Evolutionary conservation across 2,888 invertebrate genomes (phyloP), one percentile per base, ranked within the genome.

Genomic region (Drosophila mayaguana): DNA sequence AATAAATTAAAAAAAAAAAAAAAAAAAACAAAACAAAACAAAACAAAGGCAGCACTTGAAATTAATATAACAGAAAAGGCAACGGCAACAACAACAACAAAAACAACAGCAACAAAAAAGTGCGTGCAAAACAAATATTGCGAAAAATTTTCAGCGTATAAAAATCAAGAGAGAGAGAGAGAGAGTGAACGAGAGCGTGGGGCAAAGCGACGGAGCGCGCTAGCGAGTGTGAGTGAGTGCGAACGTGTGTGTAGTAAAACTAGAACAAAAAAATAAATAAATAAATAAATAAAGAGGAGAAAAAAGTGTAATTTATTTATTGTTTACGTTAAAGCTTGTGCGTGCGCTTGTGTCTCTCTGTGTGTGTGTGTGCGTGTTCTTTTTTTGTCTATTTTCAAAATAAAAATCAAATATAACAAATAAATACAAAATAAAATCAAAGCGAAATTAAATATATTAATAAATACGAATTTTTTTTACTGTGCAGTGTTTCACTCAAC

Each of bases 41-140:
- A 25, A 50, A 22, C 36, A 48, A 59, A 36, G 53, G 32, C 48
- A 56, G 45, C 36, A 32, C 60, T 60, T 32, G 60, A 28, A 60
- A 38, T 60, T 18, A 51, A 60, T 38, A 42, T 28, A 32, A 56
- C 40, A 18, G 16, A 12, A 50, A 50, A 48, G 48, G 28, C 46
- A 72, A 12, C 50, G 34, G 25, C 12, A 53, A 36, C 22, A 50
- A 14, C 16, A 46, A 12, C 50, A 50, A 32, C 12, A 53, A 36
- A 18, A 50, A 14, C 16, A 46, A 0, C 45, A 46, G 0, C 25
- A 43, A n/a, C 22, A 51, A 38, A 71, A 74, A 77, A 78, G 73
- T 78, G 78, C 68, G 76, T 75, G 63, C 40, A 64, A 71, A 63
- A 63, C 40, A 46, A 68, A 78, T 65, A 62, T 36, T 50, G 50